Evolutionary conservation across 2,113 vertebrate genomes (phyloP).

Genomic region (Rattus norvegicus): DNA sequence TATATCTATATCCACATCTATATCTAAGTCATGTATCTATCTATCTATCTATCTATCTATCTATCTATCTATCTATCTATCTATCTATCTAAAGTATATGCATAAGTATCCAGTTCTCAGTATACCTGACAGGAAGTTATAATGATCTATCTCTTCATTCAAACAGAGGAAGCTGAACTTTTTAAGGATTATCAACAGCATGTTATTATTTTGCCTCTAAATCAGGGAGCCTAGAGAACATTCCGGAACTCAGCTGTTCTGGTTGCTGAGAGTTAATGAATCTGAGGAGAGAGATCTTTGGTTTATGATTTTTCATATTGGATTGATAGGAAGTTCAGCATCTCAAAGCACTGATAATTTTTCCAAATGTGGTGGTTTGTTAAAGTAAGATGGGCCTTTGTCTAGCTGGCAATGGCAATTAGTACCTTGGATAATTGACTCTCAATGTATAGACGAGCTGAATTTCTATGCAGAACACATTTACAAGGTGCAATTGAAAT

Average conservation of each 20-base stretch:
- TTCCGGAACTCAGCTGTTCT: background rate
- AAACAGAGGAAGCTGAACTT: background rate
- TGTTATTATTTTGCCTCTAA: background rate
- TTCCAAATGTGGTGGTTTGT: background rate
- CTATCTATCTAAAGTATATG: background rate
- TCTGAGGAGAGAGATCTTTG: background rate
- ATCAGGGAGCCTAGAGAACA: background rate
- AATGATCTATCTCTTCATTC: background rate
- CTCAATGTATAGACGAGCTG: background rate
- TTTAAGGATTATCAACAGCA: background rate
- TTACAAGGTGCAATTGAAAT: background rate
- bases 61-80: too few relatives aligned
- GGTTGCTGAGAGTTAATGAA: background rate
- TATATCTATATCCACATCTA: too few relatives aligned
- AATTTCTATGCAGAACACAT: background rate
- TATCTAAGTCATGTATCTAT: too few relatives aligned
- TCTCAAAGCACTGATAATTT: background rate
- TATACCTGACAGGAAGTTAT: background rate
- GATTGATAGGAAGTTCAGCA: background rate
- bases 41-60: too few relatives aligned
- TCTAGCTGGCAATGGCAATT: background rate
- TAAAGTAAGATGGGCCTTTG: background rate
- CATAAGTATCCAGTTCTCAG: background rate
- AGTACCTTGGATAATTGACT: background rate
- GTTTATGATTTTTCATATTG: background rate